Evolutionary conservation across 2,888 invertebrate species (phyloP).

Genomic region (Cephus rjabovi): DNA sequence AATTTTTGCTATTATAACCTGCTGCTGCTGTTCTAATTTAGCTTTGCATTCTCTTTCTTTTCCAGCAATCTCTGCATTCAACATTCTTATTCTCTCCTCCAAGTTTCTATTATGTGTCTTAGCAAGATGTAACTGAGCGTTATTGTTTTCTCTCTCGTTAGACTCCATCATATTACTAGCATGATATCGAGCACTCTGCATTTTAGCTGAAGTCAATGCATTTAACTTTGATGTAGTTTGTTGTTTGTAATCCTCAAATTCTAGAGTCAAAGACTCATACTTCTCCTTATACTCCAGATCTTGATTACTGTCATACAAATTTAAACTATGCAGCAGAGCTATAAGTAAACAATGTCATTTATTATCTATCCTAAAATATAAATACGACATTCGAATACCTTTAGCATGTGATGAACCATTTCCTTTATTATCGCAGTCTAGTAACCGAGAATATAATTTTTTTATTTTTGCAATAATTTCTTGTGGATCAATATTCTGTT

Average conservation of each 20-base stretch:
- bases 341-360: constrained; percentile 11
- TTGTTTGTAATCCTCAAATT: constrained; percentile 76
- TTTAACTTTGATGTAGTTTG: constrained; percentile 43
- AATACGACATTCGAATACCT: constrained; percentile 52
- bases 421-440: constrained; percentile 66
- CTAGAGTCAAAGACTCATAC: constrained; percentile 72
- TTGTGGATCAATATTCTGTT: constrained; percentile 46
- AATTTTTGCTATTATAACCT: constrained; percentile 58
- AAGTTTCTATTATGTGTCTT: constrained; percentile 74
- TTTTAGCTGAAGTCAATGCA: not conserved
- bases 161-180: constrained; percentile 2
- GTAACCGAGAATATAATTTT: constrained; percentile 64
- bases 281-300: constrained; percentile 73
- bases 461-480: constrained; percentile 65
- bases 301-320: constrained; percentile 48
- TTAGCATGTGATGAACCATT: constrained; percentile 60
- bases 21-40: constrained; percentile 71
- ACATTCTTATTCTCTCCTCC: constrained; percentile 75
- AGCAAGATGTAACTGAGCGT: constrained; percentile 65
- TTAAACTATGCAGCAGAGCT: constrained; percentile 65
- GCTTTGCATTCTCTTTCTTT: constrained; percentile 74
- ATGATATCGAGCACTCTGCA: not conserved
- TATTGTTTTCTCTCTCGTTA: constrained; percentile 42
- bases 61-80: constrained; percentile 73
- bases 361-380: not conserved